phyloP scores from a whole-genome alignment of 1,140 invertebrate genomes.

The Drosophila murphyi region DNA sequence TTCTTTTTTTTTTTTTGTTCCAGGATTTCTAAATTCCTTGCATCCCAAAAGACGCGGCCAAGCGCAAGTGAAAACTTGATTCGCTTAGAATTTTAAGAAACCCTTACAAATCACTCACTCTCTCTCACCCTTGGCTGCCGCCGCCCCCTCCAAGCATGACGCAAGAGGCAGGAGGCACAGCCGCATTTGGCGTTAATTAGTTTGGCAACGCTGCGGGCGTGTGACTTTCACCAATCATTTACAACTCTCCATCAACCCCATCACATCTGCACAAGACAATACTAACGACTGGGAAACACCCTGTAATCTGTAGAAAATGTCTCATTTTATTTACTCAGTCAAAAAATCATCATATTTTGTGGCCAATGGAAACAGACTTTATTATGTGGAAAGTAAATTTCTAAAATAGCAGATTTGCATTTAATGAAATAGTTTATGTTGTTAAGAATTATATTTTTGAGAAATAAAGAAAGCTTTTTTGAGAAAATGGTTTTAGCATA shows the following conservation, averaged over 20 bases:
- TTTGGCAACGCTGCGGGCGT: slow-evolving; percentile 73
- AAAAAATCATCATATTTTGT: no score
- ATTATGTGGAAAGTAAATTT: no score
- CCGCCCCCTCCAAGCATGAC: slow-evolving; percentile 30
- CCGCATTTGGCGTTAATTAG: slow-evolving; percentile 78
- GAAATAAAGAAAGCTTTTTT: no score
- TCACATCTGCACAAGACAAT: background rate
- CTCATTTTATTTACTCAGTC: no score
- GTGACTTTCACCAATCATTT: slow-evolving; percentile 75
- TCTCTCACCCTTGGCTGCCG: background rate
- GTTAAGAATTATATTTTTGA: no score
- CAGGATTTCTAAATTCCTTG: background rate
- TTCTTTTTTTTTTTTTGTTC: no score
- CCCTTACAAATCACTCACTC: background rate
- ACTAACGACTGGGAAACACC: background rate
- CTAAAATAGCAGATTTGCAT: no score
- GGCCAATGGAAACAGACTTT: no score
- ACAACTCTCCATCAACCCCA: slow-evolving; percentile 42
- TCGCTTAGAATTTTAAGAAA: background rate
- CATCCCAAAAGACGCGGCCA: background rate
- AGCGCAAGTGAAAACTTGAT: background rate
- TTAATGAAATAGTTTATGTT: no score
- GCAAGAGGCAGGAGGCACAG: slow-evolving; percentile 34
- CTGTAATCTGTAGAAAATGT: background rate
- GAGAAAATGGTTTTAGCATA: no score